Evolutionary conservation across 2,797 vertebrate species (phyloP).

Genomic region (Coregonus suidteri): DNA sequence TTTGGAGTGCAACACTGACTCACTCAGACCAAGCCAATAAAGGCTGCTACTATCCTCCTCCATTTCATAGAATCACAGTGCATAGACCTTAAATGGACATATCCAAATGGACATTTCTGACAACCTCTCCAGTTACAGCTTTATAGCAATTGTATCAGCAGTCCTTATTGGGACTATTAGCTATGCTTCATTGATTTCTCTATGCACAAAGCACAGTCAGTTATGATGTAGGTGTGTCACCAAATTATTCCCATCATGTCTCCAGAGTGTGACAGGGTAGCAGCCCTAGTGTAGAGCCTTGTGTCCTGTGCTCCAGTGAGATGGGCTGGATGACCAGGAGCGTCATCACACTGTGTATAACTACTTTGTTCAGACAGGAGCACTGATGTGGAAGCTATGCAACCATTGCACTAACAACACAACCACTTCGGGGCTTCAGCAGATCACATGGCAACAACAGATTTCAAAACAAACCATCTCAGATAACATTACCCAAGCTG

Average conservation of each 20-base stretch:
- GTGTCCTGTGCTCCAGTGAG: constrained; percentile 16
- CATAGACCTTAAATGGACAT: background rate
- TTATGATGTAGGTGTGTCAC: background rate
- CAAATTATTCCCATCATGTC: constrained; percentile 37
- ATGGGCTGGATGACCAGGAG: constrained; percentile 19
- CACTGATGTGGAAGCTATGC: constrained; percentile 34
- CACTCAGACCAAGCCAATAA: background rate
- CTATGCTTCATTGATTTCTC: background rate
- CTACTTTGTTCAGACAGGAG: constrained; percentile 39
- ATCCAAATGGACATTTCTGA: background rate
- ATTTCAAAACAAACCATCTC: background rate
- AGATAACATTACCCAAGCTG: background rate
- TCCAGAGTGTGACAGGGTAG: constrained; percentile 19
- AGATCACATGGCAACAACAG: background rate
- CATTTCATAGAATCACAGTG: background rate
- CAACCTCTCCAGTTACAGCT: background rate
- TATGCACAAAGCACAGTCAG: constrained; percentile 1
- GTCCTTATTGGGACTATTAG: background rate
- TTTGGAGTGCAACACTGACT: background rate
- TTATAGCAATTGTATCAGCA: constrained; percentile 14
- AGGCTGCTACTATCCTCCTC: background rate
- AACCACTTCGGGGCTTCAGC: constrained; percentile 16
- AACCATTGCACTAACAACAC: constrained; percentile 21
- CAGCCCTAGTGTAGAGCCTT: constrained; percentile 9
- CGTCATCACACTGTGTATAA: constrained; percentile 18